phyloP scores from a whole-genome alignment of 1,140 invertebrate genomes.

The Halictus rubicundus region DNA sequence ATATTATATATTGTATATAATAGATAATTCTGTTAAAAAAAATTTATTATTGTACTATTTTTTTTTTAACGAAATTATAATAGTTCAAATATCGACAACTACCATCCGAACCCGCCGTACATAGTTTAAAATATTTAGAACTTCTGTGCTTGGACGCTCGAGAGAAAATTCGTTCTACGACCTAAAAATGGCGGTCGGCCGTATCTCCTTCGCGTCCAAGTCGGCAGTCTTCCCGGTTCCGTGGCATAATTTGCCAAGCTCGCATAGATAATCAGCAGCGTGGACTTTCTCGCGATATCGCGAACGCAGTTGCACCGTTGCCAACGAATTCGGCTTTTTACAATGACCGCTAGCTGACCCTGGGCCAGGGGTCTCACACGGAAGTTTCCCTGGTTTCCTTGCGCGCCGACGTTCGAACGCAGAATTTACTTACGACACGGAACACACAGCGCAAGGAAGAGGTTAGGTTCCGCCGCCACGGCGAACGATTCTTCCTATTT shows the following conservation, averaged over 20 bases:
- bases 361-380: not conserved
- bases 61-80: no score
- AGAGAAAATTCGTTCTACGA: no score
- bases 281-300: conserved; percentile 24
- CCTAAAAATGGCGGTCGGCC: no score
- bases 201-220: no score
- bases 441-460: conserved; percentile 5
- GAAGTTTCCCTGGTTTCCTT: conserved; percentile 37
- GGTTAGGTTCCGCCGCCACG: conserved; percentile 9
- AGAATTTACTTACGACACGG: conserved; percentile 7
- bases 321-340: conserved; percentile 46
- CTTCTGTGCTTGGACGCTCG: no score
- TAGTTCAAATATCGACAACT: no score
- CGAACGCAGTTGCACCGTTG: not conserved
- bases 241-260: not conserved
- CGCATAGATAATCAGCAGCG: not conserved
- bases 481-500: conserved; percentile 11
- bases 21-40: no score
- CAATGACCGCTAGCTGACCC: conserved; percentile 28
- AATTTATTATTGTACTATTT: no score
- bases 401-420: not conserved
- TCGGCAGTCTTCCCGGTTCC: not conserved
- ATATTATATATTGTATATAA: no score
- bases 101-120: no score
- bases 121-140: no score